A percentile compares a stretch with the other conserved stretches of the same genome.
Conservation (phyloP, 2,888 invertebrate species). For the Eupelmus urozonus region DNA sequence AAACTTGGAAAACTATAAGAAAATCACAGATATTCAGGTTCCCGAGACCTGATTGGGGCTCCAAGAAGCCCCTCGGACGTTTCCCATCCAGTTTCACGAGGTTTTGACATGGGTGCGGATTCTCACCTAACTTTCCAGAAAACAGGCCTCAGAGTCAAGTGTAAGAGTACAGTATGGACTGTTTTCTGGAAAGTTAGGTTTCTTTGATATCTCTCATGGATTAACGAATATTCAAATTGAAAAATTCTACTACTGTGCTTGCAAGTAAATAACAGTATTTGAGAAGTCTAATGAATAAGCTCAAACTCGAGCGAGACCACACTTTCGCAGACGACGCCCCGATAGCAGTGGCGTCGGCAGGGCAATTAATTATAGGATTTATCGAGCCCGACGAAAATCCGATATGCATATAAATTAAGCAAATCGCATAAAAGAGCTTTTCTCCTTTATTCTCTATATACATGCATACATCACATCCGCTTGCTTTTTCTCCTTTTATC, state of each 20-base stretch:
- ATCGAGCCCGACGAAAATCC: slow-evolving; percentile 39
- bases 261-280: slow-evolving; percentile 54
- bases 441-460: slow-evolving; percentile 12
- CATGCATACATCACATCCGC: neutral
- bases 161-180: too few species aligned
- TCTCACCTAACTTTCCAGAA: too few species aligned
- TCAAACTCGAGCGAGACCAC: neutral
- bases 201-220: slow-evolving; percentile 16
- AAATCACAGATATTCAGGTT: too few species aligned
- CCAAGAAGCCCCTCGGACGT: too few species aligned
- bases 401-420: slow-evolving; percentile 60
- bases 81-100: too few species aligned
- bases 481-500: slow-evolving; percentile 17
- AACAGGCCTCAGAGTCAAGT: too few species aligned
- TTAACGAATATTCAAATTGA: slow-evolving; percentile 48
- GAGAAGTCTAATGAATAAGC: slow-evolving; percentile 45
- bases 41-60: too few species aligned
- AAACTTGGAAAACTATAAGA: too few species aligned
- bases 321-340: neutral
- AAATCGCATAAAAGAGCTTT: slow-evolving; percentile 55
- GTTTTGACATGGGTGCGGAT: too few species aligned
- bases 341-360: slow-evolving; percentile 1
- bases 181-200: too few species aligned
- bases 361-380: slow-evolving; percentile 59
- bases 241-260: neutral